These are phyloP conservation scores for Zingel zingel DNA, from an alignment of 2,113 vertebrate genomes.

Conservation along the genomic window DNA sequence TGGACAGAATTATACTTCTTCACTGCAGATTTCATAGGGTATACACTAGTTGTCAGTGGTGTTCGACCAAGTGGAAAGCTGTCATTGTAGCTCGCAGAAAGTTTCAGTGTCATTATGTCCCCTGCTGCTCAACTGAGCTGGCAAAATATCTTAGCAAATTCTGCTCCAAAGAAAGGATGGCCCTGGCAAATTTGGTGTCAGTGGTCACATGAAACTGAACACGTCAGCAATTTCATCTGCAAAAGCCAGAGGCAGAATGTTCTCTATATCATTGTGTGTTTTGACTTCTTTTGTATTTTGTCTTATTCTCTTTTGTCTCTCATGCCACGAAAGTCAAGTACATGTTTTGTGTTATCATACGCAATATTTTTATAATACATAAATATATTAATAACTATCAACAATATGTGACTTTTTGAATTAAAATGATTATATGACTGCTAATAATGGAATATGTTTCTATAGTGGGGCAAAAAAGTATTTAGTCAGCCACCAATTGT, in stretches of 20 bases:
- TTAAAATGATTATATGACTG: too few species aligned
- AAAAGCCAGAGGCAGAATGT: background rate
- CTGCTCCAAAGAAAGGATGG: slow-evolving; percentile 14
- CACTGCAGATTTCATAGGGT: slow-evolving; percentile 9
- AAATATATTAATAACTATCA: background rate
- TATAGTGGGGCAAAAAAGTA: too few species aligned
- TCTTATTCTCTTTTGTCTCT: background rate
- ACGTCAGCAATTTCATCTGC: background rate
- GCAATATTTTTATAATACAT: background rate
- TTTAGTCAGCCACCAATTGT: too few species aligned
- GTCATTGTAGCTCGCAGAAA: slow-evolving; percentile 56
- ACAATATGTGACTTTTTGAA: background rate
- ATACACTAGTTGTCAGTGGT: slow-evolving; percentile 19
- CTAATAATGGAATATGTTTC: too few species aligned
- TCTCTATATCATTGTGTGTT: background rate
- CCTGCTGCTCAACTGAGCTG: slow-evolving; percentile 48
- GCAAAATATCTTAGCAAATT: slow-evolving; percentile 42
- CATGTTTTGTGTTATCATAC: background rate
- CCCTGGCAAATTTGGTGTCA: slow-evolving; percentile 20
- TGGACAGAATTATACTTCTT: slow-evolving; percentile 17
- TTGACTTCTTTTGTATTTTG: background rate
- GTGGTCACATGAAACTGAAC: slow-evolving; percentile 16
- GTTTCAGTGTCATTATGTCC: slow-evolving; percentile 60
- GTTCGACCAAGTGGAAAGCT: slow-evolving; percentile 47
- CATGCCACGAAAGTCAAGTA: background rate